Conservation (phyloP, 2,113 vertebrate species). For the Sakesphorus luctuosus region DNA sequence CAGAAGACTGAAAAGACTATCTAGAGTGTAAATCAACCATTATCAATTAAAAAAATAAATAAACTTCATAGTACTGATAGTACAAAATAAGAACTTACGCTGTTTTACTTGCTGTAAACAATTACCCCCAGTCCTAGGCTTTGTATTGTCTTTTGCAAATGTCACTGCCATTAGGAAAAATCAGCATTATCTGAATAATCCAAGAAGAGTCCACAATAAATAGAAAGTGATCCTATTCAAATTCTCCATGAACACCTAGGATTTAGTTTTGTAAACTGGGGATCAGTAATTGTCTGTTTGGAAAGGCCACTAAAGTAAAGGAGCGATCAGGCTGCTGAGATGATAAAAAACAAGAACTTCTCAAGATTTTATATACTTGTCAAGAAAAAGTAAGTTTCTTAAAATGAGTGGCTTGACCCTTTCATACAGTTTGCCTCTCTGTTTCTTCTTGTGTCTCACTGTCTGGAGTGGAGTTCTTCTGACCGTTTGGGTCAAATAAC, state of each 20-base stretch:
- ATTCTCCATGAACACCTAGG: background rate
- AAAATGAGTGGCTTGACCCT: background rate
- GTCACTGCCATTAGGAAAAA: background rate
- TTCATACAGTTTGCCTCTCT: background rate
- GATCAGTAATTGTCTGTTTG: background rate
- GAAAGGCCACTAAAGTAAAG: background rate
- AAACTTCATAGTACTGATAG: background rate
- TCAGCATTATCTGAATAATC: background rate
- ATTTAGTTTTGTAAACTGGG: slow-evolving; percentile 3
- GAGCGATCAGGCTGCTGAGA: background rate
- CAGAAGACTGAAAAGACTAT: background rate
- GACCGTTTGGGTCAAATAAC: background rate
- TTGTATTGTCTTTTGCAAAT: background rate
- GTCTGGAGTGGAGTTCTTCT: background rate
- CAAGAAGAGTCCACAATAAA: background rate
- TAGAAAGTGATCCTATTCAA: background rate
- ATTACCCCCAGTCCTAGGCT: background rate
- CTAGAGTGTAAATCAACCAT: background rate
- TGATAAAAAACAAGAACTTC: background rate
- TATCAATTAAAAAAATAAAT: background rate
- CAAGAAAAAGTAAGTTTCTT: background rate
- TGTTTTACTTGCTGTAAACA: background rate
- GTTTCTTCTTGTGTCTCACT: background rate
- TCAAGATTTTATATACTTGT: slow-evolving; percentile 8
- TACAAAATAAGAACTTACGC: background rate